A percentile compares a stretch with the other conserved stretches of the same genome.
Conservation (phyloP, 2,888 invertebrate genomes). For the Dromius quadrimaculatus region DNA sequence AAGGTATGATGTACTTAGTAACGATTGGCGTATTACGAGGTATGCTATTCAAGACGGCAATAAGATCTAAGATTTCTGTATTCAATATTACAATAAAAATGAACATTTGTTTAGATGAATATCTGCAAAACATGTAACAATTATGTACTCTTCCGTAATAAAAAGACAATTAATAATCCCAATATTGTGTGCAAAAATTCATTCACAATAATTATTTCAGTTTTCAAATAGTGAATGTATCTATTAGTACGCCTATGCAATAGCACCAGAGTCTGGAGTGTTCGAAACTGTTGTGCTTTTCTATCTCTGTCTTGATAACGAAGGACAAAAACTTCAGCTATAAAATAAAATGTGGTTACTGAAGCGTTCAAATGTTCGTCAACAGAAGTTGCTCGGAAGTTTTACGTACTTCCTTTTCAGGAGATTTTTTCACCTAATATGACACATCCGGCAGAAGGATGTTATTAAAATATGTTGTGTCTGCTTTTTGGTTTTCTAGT, state of each 20-base stretch:
- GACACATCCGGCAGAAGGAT: slow-evolving; percentile 39
- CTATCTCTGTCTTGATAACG: slow-evolving; percentile 30
- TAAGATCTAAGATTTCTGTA: no score
- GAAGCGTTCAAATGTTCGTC: slow-evolving; percentile 64
- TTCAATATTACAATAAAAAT: no score
- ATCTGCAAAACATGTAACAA: no score
- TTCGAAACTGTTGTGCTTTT: slow-evolving; percentile 29
- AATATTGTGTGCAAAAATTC: no score
- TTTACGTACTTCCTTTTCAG: slow-evolving; percentile 58
- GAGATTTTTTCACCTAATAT: slow-evolving; percentile 41
- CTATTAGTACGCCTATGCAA: slow-evolving; percentile 18
- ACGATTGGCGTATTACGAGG: no score
- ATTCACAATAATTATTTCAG: no score
- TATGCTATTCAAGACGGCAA: no score
- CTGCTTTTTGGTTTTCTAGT: slow-evolving; percentile 42
- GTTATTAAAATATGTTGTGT: slow-evolving; percentile 51
- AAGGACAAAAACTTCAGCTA: slow-evolving; percentile 59
- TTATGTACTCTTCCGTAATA: no score
- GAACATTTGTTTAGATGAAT: no score
- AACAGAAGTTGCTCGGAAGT: slow-evolving; percentile 60
- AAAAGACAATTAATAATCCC: no score
- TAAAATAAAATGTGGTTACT: slow-evolving; percentile 62
- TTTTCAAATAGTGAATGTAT: no score
- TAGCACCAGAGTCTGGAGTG: slow-evolving; percentile 9
- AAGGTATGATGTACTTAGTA: no score